Evolutionary conservation across 2,113 vertebrate genomes (phyloP).

Genomic region (Oophaga pumilio): DNA sequence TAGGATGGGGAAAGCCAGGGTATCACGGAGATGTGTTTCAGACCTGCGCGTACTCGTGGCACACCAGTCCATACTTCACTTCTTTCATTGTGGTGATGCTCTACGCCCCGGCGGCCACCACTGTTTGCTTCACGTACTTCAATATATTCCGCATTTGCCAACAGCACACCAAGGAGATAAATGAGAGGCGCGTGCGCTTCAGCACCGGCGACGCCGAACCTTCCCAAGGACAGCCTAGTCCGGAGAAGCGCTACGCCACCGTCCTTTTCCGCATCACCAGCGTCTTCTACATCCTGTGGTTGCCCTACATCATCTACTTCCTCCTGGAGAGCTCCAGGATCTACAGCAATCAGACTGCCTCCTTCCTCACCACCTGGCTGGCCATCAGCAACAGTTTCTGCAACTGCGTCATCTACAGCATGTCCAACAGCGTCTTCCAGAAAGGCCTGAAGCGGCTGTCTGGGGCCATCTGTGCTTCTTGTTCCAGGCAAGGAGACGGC

Average conservation of each 20-base stretch:
- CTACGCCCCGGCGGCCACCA: constrained; percentile 90
- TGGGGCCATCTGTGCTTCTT: constrained; percentile 83
- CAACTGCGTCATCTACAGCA: constrained; percentile 98
- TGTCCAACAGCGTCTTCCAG: constrained; percentile 97
- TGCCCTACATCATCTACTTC: constrained; percentile 98
- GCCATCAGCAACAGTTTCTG: constrained; percentile 99
- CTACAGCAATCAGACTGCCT: constrained; percentile 81
- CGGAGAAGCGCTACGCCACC: constrained; percentile 93
- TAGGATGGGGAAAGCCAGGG: constrained; percentile 93
- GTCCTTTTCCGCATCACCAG: constrained; percentile 97
- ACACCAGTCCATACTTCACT: constrained; percentile 86
- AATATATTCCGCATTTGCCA: constrained; percentile 98
- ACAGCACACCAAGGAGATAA: constrained; percentile 95
- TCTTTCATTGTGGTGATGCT: constrained; percentile 90
- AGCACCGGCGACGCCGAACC: constrained; percentile 79
- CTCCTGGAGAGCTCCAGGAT: constrained; percentile 91
- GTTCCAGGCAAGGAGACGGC: constrained; percentile 75
- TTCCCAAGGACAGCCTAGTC: constrained; percentile 77
- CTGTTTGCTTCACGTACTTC: constrained; percentile 95
- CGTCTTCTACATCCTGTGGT: constrained; percentile 96
- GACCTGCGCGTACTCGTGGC: constrained; percentile 89
- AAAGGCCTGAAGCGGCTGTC: constrained; percentile 92
- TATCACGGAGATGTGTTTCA: constrained; percentile 95
- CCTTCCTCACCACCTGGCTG: constrained; percentile 97
- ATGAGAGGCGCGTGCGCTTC: constrained; percentile 89